Base-by-base conservation (phyloP, 2,888 invertebrate genomes). In the Stenodera caucasica region DNA sequence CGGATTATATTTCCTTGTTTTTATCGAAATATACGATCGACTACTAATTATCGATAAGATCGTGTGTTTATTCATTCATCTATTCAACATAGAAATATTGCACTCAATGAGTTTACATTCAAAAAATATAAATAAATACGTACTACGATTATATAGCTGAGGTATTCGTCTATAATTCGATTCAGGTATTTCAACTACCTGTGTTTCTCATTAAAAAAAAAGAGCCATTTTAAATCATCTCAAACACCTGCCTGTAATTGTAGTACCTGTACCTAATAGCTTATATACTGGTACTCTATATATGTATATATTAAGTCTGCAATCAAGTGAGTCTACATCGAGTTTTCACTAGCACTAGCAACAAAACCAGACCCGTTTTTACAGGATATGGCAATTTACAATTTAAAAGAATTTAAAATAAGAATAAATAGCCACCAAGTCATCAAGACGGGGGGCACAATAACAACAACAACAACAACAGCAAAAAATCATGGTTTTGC, bases 181-280 rank as follows among this genome's bases (percentile, higher is more conserved):
- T 57, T 57, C 55, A 51, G 60, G 55, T 45, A 63, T 63, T 63
- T 58, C 50, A 63, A 59, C 63, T 60, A 62, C 60, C 63, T 63
- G 63, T 63, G 57, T 63, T 59, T 2, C 5, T 63, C 59, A 63
- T 63, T 63, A 54, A 63, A 58, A 63, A 57, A 63, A 58, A 62
- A 56, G 60, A 60, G 62, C 58, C 62, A 55, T 58, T 61, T 59
- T 62, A 62, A 57, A 63, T 60, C 63, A 60, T 53, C 40, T 60
- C 45, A 60, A 60, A 63, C 63, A 63, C 63, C 63, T 63, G 63
- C 63, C 63, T 59, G 63, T 63, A 63, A 63, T 63, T 63, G 63
- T 63, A 58, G 63, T 63, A 63, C 63, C 60, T 57, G 59, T 60
- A 57, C 60, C 63, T 63, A 63, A 63, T 59, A n/a, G n/a, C 59